Evolutionary conservation across 2,888 invertebrate species (phyloP).

Genomic region (Caenorhabditis sp.): DNA sequence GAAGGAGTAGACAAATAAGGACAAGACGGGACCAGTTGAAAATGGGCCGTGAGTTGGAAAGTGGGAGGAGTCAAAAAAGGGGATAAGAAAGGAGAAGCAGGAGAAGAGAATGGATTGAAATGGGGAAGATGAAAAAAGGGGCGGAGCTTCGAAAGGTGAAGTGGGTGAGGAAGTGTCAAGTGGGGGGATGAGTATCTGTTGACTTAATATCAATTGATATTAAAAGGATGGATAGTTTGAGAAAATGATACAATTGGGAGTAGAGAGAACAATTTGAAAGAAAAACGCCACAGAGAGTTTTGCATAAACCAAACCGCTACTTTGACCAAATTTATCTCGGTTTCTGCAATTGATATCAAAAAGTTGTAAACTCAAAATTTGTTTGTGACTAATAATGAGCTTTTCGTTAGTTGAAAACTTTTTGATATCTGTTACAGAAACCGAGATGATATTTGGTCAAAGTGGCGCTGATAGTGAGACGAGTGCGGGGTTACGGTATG

Average conservation of each 20-base stretch:
- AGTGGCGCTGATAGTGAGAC: no score
- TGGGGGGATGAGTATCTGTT: conserved; percentile 53
- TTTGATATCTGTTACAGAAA: no score
- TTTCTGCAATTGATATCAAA: no score
- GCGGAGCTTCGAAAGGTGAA: conserved; percentile 31
- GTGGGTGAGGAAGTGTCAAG: conserved; percentile 64
- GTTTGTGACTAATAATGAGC: no score
- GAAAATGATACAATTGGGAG: neutral
- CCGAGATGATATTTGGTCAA: no score
- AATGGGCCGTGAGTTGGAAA: conserved; percentile 5
- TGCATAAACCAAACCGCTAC: no score
- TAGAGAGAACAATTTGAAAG: neutral
- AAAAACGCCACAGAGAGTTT: no score
- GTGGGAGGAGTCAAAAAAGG: conserved; percentile 13
- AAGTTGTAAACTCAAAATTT: no score
- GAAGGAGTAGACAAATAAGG: conserved; percentile 10
- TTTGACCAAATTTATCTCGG: no score
- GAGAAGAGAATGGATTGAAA: conserved; percentile 3
- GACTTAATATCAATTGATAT: conserved; percentile 54
- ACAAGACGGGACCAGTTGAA: conserved; percentile 36
- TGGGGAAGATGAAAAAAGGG: conserved; percentile 18
- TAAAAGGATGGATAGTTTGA: neutral
- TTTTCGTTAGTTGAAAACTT: no score
- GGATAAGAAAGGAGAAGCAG: conserved; percentile 1
- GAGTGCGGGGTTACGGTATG: no score